These are phyloP conservation scores for Lycodopsis pacificus DNA, from an alignment of 2,797 vertebrate genomes.

Conservation along the genomic window DNA sequence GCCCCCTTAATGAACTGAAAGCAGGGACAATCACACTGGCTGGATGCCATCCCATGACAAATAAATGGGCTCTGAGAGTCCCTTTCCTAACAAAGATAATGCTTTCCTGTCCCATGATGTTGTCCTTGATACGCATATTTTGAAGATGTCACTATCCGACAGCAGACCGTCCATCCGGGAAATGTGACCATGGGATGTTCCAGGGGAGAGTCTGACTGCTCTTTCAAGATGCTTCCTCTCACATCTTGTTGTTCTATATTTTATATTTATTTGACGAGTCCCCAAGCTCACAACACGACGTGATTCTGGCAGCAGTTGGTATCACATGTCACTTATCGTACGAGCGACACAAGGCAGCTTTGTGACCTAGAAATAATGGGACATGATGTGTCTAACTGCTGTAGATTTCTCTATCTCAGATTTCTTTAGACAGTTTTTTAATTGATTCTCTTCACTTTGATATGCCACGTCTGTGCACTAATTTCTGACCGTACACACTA, in stretches of 20 bases:
- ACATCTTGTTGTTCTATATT: constrained; percentile 41
- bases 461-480: not conserved
- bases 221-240: constrained; percentile 18
- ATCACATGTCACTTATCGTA: not conserved
- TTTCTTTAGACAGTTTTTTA: not conserved
- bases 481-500: not conserved
- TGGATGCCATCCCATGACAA: not conserved
- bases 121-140: constrained; percentile 5
- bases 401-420: not conserved
- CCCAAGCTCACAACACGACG: not conserved
- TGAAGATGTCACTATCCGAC: not conserved
- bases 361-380: not conserved
- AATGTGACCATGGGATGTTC: constrained; percentile 39
- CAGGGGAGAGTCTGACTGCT: constrained; percentile 21
- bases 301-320: constrained; percentile 14
- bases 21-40: not conserved
- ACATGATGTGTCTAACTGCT: not conserved
- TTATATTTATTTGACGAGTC: not conserved
- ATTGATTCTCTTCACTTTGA: not conserved
- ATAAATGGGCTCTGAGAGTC: not conserved
- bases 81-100: not conserved
- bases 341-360: not conserved
- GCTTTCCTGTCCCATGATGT: not conserved
- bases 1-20: not conserved
- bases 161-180: constrained; percentile 53